Conservation (phyloP, 2,113 vertebrate species). For the Pica pica region DNA sequence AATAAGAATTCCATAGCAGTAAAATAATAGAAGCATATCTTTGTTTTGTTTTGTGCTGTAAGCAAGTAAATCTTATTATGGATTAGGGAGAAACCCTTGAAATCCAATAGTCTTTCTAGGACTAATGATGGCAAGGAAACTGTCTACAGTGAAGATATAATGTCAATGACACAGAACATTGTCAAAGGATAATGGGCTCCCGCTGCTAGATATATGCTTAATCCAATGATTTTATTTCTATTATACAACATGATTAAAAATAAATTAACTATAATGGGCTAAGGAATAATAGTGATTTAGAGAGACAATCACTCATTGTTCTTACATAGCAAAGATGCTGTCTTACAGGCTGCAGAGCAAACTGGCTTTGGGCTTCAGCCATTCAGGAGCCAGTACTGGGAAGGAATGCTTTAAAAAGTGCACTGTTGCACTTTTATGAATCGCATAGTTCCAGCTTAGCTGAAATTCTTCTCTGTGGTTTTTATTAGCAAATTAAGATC, state of each 20-base stretch:
- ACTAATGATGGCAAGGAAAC: constrained; percentile 63
- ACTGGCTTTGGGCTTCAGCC: constrained; percentile 7
- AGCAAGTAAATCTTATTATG: constrained; percentile 65
- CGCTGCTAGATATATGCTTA: constrained; percentile 53
- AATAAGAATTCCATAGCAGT: constrained; percentile 17
- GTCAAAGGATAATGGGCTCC: constrained; percentile 58
- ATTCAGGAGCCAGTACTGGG: background rate
- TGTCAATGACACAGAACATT: constrained; percentile 57
- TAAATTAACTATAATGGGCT: constrained; percentile 68
- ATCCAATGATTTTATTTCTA: constrained; percentile 58
- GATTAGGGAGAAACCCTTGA: constrained; percentile 67
- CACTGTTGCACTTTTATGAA: constrained; percentile 26
- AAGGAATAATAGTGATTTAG: constrained; percentile 62
- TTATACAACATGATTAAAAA: constrained; percentile 64
- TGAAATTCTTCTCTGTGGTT: constrained; percentile 34
- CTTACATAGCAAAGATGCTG: background rate
- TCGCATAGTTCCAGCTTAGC: constrained; percentile 24
- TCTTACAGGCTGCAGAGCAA: background rate
- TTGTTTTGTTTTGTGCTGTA: constrained; percentile 68
- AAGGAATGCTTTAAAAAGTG: constrained; percentile 15
- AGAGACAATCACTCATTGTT: constrained; percentile 54
- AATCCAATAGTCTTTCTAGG: constrained; percentile 66
- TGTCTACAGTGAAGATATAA: constrained; percentile 53
- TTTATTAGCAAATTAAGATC: constrained; percentile 60
- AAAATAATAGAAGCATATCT: constrained; percentile 54